Percentiles rank a stretch among this genome's conserved stretches.
These are phyloP conservation scores for Andricus quercusramuli DNA, from an alignment of 2,888 invertebrate species.

Conservation along the genomic window DNA sequence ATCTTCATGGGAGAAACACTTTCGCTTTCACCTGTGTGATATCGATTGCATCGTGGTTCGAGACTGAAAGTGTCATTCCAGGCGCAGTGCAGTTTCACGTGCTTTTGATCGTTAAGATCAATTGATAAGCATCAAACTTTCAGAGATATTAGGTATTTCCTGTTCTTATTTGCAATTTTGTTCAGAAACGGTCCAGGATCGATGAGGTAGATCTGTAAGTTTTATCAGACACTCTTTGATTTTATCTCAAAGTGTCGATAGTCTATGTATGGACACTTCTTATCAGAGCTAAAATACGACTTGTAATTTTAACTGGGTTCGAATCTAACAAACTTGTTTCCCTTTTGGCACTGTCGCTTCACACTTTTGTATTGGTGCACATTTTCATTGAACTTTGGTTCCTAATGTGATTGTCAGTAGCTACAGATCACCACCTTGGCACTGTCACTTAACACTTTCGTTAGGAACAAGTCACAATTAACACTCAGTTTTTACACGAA, in stretches of 20 bases:
- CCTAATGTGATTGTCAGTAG: background rate
- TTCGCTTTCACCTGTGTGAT: constrained; percentile 18
- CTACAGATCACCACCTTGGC: background rate
- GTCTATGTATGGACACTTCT: background rate
- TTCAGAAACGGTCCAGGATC: too few species aligned
- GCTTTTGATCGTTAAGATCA: constrained; percentile 5
- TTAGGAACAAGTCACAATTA: background rate
- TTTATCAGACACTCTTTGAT: background rate
- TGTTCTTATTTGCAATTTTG: background rate
- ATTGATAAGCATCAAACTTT: background rate
- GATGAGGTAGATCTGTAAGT: background rate
- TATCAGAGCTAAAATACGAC: too few species aligned
- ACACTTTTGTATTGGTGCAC: background rate
- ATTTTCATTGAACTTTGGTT: background rate
- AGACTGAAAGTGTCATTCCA: constrained; percentile 16
- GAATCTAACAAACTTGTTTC: background rate
- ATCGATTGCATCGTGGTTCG: constrained; percentile 24
- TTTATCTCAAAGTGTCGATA: background rate
- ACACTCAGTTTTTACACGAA: background rate
- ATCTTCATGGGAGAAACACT: constrained; percentile 14
- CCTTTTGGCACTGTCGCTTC: background rate
- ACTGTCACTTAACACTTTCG: background rate
- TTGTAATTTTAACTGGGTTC: background rate
- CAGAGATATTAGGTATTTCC: background rate
- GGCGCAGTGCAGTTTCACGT: constrained; percentile 16